Percentiles rank a stretch among this genome's conserved stretches.
These are phyloP conservation scores for Penaeus monodon DNA, from an alignment of 2,888 invertebrate species.

Conservation along the genomic window DNA sequence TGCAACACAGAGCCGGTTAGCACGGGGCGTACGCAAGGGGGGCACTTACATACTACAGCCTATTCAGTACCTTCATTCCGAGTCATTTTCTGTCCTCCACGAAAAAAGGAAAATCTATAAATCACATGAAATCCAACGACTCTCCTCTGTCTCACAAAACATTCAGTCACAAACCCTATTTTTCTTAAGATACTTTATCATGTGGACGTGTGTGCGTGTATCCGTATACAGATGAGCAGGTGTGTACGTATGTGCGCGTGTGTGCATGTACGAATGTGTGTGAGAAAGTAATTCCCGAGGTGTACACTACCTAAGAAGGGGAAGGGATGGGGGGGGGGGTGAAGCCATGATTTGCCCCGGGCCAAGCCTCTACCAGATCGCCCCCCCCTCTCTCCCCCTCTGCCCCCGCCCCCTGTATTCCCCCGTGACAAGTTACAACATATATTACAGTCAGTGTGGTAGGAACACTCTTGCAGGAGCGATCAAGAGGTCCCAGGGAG, in stretches of 20 bases:
- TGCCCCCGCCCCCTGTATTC: neutral
- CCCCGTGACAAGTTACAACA: neutral
- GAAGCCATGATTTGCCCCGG: too few relatives aligned
- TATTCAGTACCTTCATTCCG: too few relatives aligned
- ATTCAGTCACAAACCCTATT: neutral
- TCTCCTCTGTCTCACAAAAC: neutral
- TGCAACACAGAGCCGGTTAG: conserved; percentile 69
- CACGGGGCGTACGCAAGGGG: neutral
- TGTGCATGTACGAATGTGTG: too few relatives aligned
- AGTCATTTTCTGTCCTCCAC: too few relatives aligned
- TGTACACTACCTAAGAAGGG: neutral
- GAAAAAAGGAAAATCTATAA: too few relatives aligned
- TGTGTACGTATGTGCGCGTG: too few relatives aligned
- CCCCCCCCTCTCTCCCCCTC: neutral
- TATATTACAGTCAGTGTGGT: neutral
- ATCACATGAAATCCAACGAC: too few relatives aligned
- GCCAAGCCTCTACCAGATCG: neutral
- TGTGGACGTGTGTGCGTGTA: neutral
- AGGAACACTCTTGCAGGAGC: too few relatives aligned
- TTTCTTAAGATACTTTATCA: neutral
- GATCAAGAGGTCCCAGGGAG: neutral
- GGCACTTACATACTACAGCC: too few relatives aligned
- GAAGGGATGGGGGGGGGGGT: neutral
- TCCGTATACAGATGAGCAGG: too few relatives aligned
- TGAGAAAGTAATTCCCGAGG: neutral